phyloP scores from a whole-genome alignment of 2,797 vertebrate genomes.

The Lerista edwardsae region DNA sequence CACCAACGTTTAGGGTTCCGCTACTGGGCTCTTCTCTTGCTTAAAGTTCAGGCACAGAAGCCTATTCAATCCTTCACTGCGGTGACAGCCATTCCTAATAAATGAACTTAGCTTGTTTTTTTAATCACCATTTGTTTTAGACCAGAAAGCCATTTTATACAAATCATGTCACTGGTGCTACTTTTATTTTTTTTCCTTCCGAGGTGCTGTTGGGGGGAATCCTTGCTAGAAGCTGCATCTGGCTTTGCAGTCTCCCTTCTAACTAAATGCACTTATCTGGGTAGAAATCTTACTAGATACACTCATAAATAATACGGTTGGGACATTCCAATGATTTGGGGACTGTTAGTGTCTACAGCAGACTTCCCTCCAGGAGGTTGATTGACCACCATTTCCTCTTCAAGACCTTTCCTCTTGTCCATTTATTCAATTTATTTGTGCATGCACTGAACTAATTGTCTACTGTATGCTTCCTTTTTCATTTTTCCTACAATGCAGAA shows the following conservation, averaged over 20 bases:
- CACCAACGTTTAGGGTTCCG: neutral
- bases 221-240: neutral
- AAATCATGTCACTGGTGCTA: neutral
- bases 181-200: neutral
- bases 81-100: neutral
- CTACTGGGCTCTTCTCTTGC: neutral
- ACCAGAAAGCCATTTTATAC: neutral
- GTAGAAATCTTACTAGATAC: neutral
- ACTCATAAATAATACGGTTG: neutral
- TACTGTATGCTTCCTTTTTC: neutral
- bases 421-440: neutral
- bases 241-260: neutral
- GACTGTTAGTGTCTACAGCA: neutral
- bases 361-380: neutral
- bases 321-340: neutral
- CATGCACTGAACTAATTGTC: accelerated
- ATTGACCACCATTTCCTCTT: neutral
- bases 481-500: neutral
- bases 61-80: accelerated
- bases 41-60: accelerated
- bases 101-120: neutral
- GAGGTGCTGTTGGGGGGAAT: too few relatives aligned
- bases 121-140: neutral
- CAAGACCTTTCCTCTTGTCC: neutral
- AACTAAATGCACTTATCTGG: neutral